Base-by-base conservation (phyloP, 2,888 invertebrate genomes). In the Apotomis capreana region DNA sequence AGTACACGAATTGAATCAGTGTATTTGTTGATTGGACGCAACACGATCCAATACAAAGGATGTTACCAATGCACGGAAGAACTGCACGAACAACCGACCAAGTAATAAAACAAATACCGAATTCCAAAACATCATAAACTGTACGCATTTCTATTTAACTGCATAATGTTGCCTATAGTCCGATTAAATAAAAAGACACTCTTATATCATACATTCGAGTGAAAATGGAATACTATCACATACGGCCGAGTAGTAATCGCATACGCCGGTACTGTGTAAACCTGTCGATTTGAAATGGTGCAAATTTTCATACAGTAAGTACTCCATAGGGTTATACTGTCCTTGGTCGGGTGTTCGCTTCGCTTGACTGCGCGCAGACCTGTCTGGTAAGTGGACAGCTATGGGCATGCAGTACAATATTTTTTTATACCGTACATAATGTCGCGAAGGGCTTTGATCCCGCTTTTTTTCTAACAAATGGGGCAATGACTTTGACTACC, bases 401-500 rank as follows among this genome's bases (percentile, higher is more conserved):
- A 71, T 62, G 71, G 71, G 57, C 67, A 68, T 52, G 71, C 13
- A 37, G 57, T 69, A 69, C 71, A 62, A 63, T 72, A 63, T 72
- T 72, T 72, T 72, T 72, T 72, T 72, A 72, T 64, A 44, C 58
- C 8, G 62, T n/a, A 63, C 52, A 58, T 68, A 68, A 63, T 72
- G 68, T 62, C 72, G 68, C 68, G 62, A 54, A 58, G 72, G 72
- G 9, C 72, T 68, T 72, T 72, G 71, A 51, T 71, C 70, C 57
- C 71, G 26, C 4, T 70, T 61, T 65, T 59, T 71, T 68, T 61
- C 55, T 51, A 60, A 44, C 15, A 12, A 61, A 60, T 36, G 57
- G 61, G 67, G 36, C 61, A 49, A 68, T 68, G 71, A 68, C 61
- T 71, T 46, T 4, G 3, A 1, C 61, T 51, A 62, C 67, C 70